Conservation (phyloP, 2,113 vertebrate species). For the Spermophilus dauricus region DNA sequence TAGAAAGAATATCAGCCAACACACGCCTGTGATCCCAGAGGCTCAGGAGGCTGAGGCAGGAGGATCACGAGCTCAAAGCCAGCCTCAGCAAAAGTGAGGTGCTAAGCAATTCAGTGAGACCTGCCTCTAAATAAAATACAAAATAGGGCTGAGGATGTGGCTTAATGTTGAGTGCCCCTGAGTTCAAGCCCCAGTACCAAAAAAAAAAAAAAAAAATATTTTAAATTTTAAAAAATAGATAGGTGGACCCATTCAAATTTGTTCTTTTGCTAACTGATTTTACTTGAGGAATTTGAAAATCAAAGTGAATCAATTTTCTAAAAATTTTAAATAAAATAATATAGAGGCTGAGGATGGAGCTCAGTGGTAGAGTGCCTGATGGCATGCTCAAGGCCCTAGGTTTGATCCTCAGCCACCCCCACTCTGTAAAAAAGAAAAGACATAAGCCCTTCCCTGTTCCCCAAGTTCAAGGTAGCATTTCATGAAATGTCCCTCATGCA, state of each 20-base stretch:
- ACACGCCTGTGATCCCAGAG: no score
- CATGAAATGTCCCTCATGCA: constrained; percentile 28
- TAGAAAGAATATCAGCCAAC: neutral
- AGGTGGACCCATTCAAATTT: neutral
- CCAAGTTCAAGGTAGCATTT: constrained; percentile 60
- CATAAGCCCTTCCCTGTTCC: neutral
- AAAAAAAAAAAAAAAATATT: neutral
- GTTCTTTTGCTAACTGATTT: constrained; percentile 39
- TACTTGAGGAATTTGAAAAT: constrained; percentile 57
- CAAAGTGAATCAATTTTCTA: constrained; percentile 54
- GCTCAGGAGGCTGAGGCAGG: no score
- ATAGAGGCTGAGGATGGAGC: neutral
- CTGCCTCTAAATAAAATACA: no score
- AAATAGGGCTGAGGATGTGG: no score
- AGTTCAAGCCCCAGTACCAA: no score
- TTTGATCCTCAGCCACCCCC: neutral
- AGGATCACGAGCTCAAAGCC: no score
- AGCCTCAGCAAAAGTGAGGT: no score
- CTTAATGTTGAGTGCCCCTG: no score
- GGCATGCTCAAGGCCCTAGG: neutral
- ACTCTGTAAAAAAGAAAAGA: neutral
- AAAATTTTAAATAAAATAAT: neutral
- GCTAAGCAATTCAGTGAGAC: no score
- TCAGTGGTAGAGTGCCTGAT: neutral
- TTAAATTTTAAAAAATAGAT: neutral